phyloP scores from a whole-genome alignment of 2,113 vertebrate species.

The Riparia riparia region DNA sequence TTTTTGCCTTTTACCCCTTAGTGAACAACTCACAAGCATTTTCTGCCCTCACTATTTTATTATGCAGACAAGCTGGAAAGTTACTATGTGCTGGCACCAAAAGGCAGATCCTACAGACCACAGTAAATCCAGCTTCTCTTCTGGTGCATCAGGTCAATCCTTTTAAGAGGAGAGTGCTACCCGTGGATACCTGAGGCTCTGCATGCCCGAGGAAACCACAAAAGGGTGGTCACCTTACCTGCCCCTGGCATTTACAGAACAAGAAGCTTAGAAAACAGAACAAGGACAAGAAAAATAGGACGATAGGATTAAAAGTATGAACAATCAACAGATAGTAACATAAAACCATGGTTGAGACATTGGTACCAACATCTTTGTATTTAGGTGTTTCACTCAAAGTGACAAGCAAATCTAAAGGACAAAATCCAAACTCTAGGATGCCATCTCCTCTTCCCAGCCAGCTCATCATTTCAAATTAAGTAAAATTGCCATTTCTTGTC shows the following conservation, averaged over 20 bases:
- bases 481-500: background rate
- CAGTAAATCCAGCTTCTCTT: background rate
- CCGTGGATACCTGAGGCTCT: rapidly evolving
- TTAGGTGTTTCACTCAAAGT: background rate
- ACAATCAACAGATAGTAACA: background rate
- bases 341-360: background rate
- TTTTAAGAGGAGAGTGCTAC: background rate
- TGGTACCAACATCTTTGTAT: background rate
- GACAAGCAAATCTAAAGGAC: background rate
- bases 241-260: background rate
- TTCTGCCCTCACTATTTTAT: background rate
- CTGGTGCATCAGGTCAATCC: background rate
- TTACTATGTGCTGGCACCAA: background rate
- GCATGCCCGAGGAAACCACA: background rate
- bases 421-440: background rate
- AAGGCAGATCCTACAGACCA: background rate
- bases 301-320: background rate
- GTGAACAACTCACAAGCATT: background rate
- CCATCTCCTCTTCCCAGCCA: background rate
- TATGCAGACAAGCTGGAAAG: background rate
- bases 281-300: background rate
- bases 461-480: background rate
- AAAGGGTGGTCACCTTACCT: background rate
- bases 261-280: background rate
- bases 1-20: background rate